Conservation (phyloP, 2,888 invertebrate species). For the Heteropelma amictum region DNA sequence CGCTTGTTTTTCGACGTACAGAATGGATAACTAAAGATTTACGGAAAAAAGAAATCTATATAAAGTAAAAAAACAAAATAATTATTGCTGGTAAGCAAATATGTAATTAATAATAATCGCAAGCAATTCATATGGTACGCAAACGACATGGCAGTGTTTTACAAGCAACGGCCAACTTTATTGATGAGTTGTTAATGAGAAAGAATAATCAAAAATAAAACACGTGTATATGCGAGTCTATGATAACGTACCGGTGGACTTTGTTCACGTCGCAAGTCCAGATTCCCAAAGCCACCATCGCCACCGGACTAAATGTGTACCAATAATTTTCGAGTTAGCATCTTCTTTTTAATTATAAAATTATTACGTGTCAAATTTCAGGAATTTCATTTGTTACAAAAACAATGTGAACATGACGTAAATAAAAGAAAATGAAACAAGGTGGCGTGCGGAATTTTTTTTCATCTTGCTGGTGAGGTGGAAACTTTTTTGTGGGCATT, state of each 20-base stretch:
- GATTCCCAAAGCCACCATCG: constrained; percentile 76
- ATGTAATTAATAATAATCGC: too few relatives aligned
- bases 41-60: constrained; percentile 39
- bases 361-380: too few relatives aligned
- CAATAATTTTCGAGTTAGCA: constrained; percentile 64
- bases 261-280: constrained; percentile 75
- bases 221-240: constrained; percentile 25
- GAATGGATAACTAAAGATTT: constrained; percentile 81
- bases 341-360: not conserved
- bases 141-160: too few relatives aligned
- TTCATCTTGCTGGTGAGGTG: too few relatives aligned
- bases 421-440: too few relatives aligned
- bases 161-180: too few relatives aligned
- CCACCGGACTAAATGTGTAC: constrained; percentile 73
- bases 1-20: constrained; percentile 80
- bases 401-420: not conserved
- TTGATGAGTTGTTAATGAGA: not conserved
- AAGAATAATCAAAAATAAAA: constrained; percentile 33
- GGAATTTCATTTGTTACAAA: too few relatives aligned
- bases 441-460: too few relatives aligned
- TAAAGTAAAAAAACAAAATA: constrained; percentile 2
- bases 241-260: constrained; percentile 75
- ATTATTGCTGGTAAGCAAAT: too few relatives aligned
- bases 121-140: too few relatives aligned
- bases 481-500: too few relatives aligned